A percentile compares a stretch with the other conserved stretches of the same genome.
Evolutionary conservation across 2,888 invertebrate species (phyloP).

Genomic region (Autographa pulchrina): DNA sequence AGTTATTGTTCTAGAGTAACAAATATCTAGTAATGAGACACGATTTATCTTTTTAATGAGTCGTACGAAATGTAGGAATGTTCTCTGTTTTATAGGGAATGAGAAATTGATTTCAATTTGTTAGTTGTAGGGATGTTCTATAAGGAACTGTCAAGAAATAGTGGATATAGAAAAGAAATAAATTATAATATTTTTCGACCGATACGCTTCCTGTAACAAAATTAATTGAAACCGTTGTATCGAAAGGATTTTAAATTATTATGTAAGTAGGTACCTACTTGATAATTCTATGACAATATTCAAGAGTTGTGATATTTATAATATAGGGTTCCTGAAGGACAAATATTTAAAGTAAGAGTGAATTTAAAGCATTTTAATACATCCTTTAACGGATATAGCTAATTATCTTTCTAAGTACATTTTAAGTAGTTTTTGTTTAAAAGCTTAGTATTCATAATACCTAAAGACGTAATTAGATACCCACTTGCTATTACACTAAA

Average conservation of each 20-base stretch:
- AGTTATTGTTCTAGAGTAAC: conserved; percentile 44
- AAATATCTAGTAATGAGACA: conserved; percentile 44
- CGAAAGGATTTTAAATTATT: no score
- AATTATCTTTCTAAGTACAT: conserved; percentile 30
- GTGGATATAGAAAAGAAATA: no score
- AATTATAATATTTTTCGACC: no score
- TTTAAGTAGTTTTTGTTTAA: not conserved
- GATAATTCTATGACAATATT: no score
- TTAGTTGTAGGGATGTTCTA: conserved; percentile 24
- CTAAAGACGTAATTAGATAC: not conserved
- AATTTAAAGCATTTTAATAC: no score
- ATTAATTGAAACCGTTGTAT: no score
- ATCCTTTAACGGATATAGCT: not conserved
- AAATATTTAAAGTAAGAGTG: no score
- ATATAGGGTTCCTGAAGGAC: no score
- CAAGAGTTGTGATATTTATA: no score
- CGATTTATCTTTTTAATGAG: conserved; percentile 52
- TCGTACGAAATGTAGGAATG: conserved; percentile 15
- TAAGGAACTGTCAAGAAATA: not conserved
- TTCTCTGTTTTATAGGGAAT: conserved; percentile 25
- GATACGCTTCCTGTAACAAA: no score
- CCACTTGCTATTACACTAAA: not conserved
- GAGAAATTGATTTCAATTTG: conserved; percentile 38
- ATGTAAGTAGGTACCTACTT: no score
- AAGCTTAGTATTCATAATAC: not conserved